phyloP scores from a whole-genome alignment of 2,888 invertebrate species.

The Caenorhabditis sp. region DNA sequence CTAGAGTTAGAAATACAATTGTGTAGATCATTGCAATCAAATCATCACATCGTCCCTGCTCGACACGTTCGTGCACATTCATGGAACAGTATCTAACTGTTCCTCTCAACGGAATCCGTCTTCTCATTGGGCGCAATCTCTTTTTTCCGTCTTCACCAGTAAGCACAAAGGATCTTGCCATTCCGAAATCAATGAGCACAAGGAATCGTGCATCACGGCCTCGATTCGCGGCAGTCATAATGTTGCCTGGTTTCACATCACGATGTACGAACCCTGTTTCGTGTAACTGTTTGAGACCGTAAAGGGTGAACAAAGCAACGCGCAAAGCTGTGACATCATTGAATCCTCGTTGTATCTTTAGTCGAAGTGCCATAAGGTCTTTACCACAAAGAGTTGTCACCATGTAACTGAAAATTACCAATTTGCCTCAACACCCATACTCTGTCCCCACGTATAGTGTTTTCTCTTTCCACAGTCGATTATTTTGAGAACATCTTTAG shows the following conservation, averaged over 20 bases:
- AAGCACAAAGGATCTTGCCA: constrained; percentile 63
- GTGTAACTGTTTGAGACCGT: constrained; percentile 61
- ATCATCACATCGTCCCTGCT: constrained; percentile 61
- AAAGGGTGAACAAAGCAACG: constrained; percentile 59
- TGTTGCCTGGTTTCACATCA: constrained; percentile 65
- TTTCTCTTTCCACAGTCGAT: constrained; percentile 61
- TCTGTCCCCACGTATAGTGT: constrained; percentile 38
- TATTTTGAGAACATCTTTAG: constrained; percentile 48
- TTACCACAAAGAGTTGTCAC: constrained; percentile 61
- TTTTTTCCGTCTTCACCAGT: constrained; percentile 47
- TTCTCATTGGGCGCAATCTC: constrained; percentile 47
- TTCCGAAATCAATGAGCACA: constrained; percentile 64
- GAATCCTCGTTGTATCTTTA: constrained; percentile 62
- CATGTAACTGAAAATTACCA: constrained; percentile 60
- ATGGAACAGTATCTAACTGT: constrained; percentile 64
- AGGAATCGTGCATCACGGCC: constrained; percentile 48
- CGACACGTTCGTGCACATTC: constrained; percentile 61
- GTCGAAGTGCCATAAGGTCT: constrained; percentile 60
- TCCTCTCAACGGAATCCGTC: constrained; percentile 57
- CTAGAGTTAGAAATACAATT: constrained; percentile 53
- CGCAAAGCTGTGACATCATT: constrained; percentile 59
- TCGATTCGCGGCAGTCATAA: constrained; percentile 50
- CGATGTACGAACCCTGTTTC: constrained; percentile 63
- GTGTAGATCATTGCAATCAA: constrained; percentile 63
- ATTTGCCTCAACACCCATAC: not conserved